These are phyloP conservation scores for Lycia hirtaria DNA, from an alignment of 2,888 invertebrate genomes.

Conservation along the genomic window DNA sequence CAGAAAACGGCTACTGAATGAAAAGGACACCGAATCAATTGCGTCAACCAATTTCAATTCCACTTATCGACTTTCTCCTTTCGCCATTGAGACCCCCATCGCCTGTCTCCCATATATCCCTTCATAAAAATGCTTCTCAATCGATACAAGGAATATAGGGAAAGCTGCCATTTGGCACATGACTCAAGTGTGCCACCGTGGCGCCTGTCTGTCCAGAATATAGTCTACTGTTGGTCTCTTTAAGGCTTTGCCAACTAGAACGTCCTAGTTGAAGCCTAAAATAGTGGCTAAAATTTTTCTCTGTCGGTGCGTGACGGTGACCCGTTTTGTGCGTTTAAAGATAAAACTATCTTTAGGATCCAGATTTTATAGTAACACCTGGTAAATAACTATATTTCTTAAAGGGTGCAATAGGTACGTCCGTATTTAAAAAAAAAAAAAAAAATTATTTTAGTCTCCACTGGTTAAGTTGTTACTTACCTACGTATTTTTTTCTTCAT, in stretches of 20 bases:
- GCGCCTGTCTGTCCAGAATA: constrained; percentile 58
- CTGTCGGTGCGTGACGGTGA: constrained; percentile 7
- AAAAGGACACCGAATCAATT: background rate
- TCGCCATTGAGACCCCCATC: constrained; percentile 13
- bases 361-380: too few relatives aligned
- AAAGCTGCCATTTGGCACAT: constrained; percentile 62
- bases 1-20: too few relatives aligned
- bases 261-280: constrained; percentile 54
- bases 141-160: constrained; percentile 47
- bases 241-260: constrained; percentile 55
- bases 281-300: constrained; percentile 24
- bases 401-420: too few relatives aligned
- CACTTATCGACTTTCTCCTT: constrained; percentile 9
- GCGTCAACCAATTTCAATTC: background rate
- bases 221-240: background rate
- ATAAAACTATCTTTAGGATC: too few relatives aligned
- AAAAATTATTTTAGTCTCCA: too few relatives aligned
- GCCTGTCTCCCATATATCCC: constrained; percentile 8
- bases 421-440: too few relatives aligned
- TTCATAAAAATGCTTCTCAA: constrained; percentile 41
- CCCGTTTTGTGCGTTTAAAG: background rate
- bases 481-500: too few relatives aligned
- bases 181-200: constrained; percentile 60
- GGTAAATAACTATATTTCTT: too few relatives aligned
- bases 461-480: too few relatives aligned